Evolutionary conservation across 2,113 vertebrate species (phyloP).

Genomic region (Malaclemys terrapin): DNA sequence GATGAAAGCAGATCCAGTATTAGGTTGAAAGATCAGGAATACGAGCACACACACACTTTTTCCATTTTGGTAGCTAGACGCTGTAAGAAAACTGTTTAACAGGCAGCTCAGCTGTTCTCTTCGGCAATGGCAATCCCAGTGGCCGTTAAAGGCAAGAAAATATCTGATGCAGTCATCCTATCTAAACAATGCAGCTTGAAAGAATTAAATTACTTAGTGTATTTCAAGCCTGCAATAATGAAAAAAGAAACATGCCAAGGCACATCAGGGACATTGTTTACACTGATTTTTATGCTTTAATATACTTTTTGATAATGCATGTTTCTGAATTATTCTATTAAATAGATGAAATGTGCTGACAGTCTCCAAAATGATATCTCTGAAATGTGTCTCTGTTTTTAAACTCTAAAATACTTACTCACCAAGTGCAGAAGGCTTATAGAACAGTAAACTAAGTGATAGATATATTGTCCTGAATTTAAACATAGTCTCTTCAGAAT

Average conservation of each 20-base stretch:
- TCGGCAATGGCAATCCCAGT: constrained; percentile 34
- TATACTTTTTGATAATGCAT: constrained; percentile 1
- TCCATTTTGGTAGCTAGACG: neutral
- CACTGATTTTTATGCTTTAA: constrained; percentile 20
- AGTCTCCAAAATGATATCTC: neutral
- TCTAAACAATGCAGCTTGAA: constrained; percentile 62
- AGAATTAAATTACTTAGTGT: constrained; percentile 46
- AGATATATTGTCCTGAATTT: neutral
- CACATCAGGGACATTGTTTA: constrained; percentile 11
- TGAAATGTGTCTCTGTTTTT: neutral
- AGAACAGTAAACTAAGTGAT: neutral
- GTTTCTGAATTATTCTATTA: constrained; percentile 25
- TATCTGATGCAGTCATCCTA: constrained; percentile 45
- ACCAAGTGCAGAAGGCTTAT: neutral
- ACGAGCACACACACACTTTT: accelerated
- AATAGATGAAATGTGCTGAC: neutral
- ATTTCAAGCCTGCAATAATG: constrained; percentile 15
- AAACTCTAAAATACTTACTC: neutral
- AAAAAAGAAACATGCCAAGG: constrained; percentile 20
- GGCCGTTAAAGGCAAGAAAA: constrained; percentile 4
- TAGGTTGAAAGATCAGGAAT: neutral
- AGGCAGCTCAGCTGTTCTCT: constrained; percentile 57
- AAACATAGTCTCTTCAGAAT: neutral
- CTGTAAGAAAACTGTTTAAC: constrained; percentile 36
- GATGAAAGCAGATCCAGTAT: neutral